Conservation (phyloP, 2,797 vertebrate genomes). For the Psittacula echo region DNA sequence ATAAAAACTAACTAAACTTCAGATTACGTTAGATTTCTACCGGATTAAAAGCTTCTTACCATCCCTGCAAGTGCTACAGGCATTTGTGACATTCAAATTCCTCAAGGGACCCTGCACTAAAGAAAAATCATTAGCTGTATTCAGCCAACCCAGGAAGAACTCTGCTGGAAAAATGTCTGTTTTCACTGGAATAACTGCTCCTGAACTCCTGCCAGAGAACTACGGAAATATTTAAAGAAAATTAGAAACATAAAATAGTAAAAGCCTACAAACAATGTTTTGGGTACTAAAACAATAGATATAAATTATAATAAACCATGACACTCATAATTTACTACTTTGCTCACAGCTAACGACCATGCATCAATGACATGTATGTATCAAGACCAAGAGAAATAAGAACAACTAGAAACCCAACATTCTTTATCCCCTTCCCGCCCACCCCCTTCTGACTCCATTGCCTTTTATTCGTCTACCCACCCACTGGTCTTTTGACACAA, state of each 20-base stretch:
- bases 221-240: background rate
- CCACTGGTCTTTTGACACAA: background rate
- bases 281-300: background rate
- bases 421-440: background rate
- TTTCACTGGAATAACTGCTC: background rate
- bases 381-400: background rate
- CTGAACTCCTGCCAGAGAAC: background rate
- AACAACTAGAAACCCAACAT: background rate
- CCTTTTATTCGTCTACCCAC: background rate
- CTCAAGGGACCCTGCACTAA: background rate
- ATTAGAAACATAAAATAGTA: background rate
- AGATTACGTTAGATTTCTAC: background rate
- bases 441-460: background rate
- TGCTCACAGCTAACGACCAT: background rate
- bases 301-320: background rate
- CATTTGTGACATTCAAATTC: background rate
- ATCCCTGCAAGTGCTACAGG: background rate
- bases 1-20: background rate
- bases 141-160: background rate
- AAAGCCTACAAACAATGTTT: background rate
- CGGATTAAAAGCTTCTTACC: background rate
- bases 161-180: background rate
- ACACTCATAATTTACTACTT: background rate
- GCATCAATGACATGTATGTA: constrained; percentile 60
- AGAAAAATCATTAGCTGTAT: background rate